Base-by-base conservation (phyloP, 1,140 invertebrate genomes). In the Battus philenor region DNA sequence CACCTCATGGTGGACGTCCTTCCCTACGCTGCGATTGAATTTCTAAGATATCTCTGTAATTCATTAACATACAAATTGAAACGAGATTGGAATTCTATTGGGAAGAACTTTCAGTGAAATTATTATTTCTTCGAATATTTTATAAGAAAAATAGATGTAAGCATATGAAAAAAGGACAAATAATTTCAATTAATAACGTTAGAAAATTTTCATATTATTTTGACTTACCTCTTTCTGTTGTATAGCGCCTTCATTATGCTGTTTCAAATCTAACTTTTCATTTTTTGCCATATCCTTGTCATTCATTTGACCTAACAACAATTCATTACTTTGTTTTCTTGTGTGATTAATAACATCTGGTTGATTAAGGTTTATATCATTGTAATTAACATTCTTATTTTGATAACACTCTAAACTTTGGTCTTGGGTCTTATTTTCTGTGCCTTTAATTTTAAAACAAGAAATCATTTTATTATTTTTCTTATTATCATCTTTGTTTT, bases 381-480 rank as follows among this genome's bases (percentile, higher is more conserved):
- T 81, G 17, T 62, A 61, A 45, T 82, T 83, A 55, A 83, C 78
- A 53, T 81, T 75, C 17, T 56, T 66, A 59, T 72, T 81, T 44
- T 83, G 80, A 33, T 83, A 75, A 54, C 59, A 64, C 7, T 59
- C 65, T 22, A 59, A 72, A 55, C 60, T 78, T 39, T 59, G 63
- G 29, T 82, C 77, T 41, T 77, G 66, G 65, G 70, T 68, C 62
- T 78, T 83, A 69, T 78, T 68, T 38, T 73, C 69, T 5, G 67
- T 53, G 59, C 68, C 67, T 70, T 77, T 81, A 48, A 78, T 75
- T 76, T 85, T 85, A 64, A 85, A 85, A 68, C 81, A 85, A 50
- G 71, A 78, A 63, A 79, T 74, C 38, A 77, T 74, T 55, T 70
- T 79, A 56, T 84, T 80, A 50, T 78, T 70, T 49, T 71, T 62